Conservation (phyloP, 2,888 invertebrate genomes). For the Ernsta delagoae region DNA sequence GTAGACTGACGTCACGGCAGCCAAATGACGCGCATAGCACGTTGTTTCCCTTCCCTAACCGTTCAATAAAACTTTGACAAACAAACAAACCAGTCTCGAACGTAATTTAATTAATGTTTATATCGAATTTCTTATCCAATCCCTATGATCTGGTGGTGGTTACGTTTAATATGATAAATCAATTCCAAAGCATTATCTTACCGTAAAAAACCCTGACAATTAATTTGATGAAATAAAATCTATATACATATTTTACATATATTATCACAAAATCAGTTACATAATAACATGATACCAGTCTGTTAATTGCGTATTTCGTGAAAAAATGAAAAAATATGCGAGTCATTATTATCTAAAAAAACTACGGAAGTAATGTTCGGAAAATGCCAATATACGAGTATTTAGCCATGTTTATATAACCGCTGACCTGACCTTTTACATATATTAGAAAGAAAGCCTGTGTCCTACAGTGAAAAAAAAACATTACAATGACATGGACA, state of each 20-base stretch:
- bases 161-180: no score
- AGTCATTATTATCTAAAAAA: conserved; percentile 2
- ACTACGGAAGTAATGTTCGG: conserved; percentile 13
- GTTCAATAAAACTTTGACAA: conserved; percentile 3
- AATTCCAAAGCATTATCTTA: no score
- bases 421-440: background rate
- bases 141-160: no score
- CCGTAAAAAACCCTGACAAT: no score
- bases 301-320: background rate
- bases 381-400: conserved; percentile 12
- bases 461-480: no score
- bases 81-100: conserved; percentile 8
- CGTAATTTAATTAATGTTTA: background rate
- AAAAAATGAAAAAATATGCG: background rate
- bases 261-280: no score
- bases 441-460: no score
- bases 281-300: conserved; percentile 5
- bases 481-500: no score
- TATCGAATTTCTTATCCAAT: background rate
- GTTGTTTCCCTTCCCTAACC: conserved; percentile 7
- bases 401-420: conserved; percentile 2
- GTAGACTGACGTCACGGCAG: conserved; percentile 17
- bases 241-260: no score
- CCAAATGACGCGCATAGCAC: conserved; percentile 1
- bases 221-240: no score